Percentiles rank a stretch among this genome's conserved stretches.
Conservation (phyloP, 2,797 vertebrate genomes). For the Muscicapa striata region DNA sequence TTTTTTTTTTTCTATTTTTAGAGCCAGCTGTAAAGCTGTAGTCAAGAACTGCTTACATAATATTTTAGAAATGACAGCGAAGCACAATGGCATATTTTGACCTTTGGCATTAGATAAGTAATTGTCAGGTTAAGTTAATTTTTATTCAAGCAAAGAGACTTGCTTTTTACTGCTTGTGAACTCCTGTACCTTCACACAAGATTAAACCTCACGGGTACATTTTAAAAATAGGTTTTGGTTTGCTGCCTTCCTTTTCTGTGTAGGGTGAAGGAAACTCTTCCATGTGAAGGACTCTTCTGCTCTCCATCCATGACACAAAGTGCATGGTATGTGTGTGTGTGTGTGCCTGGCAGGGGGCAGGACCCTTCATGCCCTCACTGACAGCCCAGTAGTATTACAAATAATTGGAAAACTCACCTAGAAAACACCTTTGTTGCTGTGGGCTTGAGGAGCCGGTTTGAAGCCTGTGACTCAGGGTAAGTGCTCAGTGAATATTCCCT, state of each 20-base stretch:
- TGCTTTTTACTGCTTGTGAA: slow-evolving; percentile 35
- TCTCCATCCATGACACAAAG: not conserved
- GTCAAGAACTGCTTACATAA: slow-evolving; percentile 58
- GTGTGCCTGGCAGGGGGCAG: not conserved
- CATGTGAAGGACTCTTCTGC: not conserved
- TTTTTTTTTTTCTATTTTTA: slow-evolving; percentile 27
- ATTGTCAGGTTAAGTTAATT: slow-evolving; percentile 71
- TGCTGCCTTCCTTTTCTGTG: not conserved
- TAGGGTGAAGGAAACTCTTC: not conserved
- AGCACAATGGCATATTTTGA: slow-evolving; percentile 66
- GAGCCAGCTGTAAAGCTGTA: slow-evolving; percentile 39
- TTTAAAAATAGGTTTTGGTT: not conserved
- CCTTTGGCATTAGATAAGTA: slow-evolving; percentile 68
- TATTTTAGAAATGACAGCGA: slow-evolving; percentile 49
- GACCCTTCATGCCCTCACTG: not conserved
- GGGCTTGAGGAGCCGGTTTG: not conserved
- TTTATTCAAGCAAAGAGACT: slow-evolving; percentile 59
- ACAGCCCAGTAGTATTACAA: not conserved
- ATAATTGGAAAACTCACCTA: not conserved
- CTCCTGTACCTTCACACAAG: slow-evolving; percentile 19
- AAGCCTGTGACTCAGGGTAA: not conserved
- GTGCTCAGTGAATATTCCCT: not conserved
- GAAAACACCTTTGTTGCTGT: not conserved
- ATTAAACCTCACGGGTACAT: not conserved
- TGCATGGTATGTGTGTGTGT: not conserved